Evolutionary conservation across 2,888 invertebrate genomes (phyloP).

Genomic region (Neoaliturus tenellus): DNA sequence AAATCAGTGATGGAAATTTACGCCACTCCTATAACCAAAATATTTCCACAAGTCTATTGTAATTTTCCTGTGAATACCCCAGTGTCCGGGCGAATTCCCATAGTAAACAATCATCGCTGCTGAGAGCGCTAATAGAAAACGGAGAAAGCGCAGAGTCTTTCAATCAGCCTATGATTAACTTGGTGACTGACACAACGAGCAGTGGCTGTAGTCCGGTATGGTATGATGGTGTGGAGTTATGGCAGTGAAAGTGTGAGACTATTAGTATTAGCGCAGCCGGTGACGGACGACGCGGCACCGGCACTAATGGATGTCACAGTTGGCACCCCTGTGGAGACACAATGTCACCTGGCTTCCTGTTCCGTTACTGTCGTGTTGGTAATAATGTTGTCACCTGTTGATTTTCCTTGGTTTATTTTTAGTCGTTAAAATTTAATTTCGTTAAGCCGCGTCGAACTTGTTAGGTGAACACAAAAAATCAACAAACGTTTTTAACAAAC

Average conservation of each 20-base stretch:
- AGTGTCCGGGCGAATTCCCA: background rate
- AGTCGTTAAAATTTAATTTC: no score
- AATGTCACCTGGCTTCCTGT: background rate
- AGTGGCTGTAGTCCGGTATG: background rate
- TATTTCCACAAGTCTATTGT: no score
- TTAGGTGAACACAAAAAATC: no score
- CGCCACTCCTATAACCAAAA: no score
- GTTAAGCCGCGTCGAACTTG: no score
- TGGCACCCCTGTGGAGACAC: slow-evolving; percentile 10
- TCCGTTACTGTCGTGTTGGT: slow-evolving; percentile 1
- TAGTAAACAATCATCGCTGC: background rate
- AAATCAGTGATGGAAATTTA: no score
- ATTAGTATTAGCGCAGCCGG: background rate
- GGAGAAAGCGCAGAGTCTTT: background rate
- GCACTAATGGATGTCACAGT: background rate
- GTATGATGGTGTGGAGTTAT: background rate
- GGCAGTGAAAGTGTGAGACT: background rate
- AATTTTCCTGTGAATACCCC: no score
- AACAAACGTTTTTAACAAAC: no score
- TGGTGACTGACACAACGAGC: background rate
- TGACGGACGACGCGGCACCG: background rate
- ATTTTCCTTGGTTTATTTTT: background rate
- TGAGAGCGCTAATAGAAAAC: background rate
- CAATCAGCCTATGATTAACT: background rate
- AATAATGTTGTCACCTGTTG: background rate